These are phyloP conservation scores for Drosophila simulans DNA, from an alignment of 1,140 invertebrate species.

Conservation along the genomic window DNA sequence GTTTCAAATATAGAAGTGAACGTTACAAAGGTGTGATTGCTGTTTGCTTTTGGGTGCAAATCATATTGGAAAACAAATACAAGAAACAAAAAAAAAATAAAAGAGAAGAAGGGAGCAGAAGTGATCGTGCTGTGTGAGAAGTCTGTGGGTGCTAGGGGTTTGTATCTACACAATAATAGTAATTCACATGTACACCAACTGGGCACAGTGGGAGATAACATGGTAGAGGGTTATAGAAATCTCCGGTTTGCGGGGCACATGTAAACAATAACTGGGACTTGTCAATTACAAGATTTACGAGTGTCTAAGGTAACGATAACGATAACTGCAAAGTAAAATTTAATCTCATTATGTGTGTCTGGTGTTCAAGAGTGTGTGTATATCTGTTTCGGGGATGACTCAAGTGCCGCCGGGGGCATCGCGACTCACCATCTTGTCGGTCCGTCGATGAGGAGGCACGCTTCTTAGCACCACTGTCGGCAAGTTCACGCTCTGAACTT, in stretches of 20 bases:
- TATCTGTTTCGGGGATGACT: conserved; percentile 23
- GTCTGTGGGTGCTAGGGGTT: conserved; percentile 15
- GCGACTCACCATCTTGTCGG: conserved; percentile 88
- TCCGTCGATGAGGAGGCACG: conserved; percentile 91
- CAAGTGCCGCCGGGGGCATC: neutral
- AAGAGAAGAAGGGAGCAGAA: neutral
- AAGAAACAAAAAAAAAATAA: neutral
- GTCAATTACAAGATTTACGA: conserved; percentile 40
- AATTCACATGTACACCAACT: conserved; percentile 27
- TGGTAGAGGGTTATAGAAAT: conserved; percentile 12
- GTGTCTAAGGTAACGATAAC: conserved; percentile 60
- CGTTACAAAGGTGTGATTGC: conserved; percentile 46
- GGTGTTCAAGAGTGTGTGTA: conserved; percentile 28
- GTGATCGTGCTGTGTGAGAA: conserved; percentile 32
- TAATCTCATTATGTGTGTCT: conserved; percentile 60
- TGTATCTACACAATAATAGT: conserved; percentile 34
- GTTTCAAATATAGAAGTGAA: conserved; percentile 38
- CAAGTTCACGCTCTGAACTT: conserved; percentile 92
- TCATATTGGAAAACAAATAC: conserved; percentile 32
- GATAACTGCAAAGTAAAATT: conserved; percentile 80
- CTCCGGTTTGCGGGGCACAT: conserved; percentile 29
- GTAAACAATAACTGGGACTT: conserved; percentile 42
- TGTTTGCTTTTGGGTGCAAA: conserved; percentile 34
- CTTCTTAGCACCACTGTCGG: conserved; percentile 92
- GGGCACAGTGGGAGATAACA: conserved; percentile 23